phyloP scores from a whole-genome alignment of 2,113 vertebrate genomes.

The Alaudala cheleensis region DNA sequence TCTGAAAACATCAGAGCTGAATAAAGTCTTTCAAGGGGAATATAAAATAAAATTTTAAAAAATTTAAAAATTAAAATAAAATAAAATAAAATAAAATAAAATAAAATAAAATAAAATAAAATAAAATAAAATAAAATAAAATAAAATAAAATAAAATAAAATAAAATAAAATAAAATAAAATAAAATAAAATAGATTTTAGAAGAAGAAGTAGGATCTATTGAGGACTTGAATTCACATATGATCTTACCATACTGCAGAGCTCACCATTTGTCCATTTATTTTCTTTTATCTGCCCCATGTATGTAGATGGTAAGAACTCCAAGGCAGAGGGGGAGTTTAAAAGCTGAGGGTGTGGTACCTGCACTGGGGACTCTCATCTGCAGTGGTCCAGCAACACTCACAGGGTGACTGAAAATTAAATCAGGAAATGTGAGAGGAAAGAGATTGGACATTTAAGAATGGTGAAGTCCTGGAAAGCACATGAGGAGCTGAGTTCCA shows the following conservation, averaged over 20 bases:
- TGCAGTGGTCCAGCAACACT: neutral
- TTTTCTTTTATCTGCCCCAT: neutral
- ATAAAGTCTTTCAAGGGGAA: neutral
- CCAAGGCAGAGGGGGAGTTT: neutral
- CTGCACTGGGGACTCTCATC: neutral
- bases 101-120: neutral
- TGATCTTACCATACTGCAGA: neutral
- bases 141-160: neutral
- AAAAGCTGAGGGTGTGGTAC: neutral
- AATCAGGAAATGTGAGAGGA: neutral
- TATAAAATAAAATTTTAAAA: neutral
- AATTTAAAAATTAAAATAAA: neutral
- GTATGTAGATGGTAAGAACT: neutral
- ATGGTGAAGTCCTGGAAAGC: neutral
- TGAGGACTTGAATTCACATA: neutral
- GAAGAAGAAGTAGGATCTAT: neutral
- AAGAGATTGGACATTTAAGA: neutral
- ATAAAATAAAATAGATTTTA: neutral
- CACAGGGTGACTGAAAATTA: neutral
- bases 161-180: neutral
- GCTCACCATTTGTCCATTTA: neutral
- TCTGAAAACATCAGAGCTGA: neutral
- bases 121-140: neutral
- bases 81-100: neutral
- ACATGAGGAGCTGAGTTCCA: neutral